A percentile compares a stretch with the other conserved stretches of the same genome.
These are phyloP conservation scores for Diorhabda elongata DNA, from an alignment of 1,140 invertebrate genomes.

Conservation along the genomic window DNA sequence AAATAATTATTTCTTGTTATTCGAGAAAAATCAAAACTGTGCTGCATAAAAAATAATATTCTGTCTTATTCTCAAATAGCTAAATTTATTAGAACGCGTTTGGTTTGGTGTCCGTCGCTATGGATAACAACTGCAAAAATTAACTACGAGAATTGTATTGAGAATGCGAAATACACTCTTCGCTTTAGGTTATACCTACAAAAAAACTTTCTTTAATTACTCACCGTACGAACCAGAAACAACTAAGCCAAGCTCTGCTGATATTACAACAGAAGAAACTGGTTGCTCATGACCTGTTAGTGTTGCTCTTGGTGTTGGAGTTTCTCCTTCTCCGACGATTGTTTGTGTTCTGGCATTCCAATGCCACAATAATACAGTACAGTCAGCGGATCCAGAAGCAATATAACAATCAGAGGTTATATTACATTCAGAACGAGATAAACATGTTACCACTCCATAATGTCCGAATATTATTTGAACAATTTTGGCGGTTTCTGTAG, in stretches of 20 bases:
- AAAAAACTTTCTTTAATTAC: constrained; percentile 35
- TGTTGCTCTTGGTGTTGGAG: constrained; percentile 91
- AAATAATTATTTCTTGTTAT: too few relatives aligned
- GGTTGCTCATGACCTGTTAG: constrained; percentile 95
- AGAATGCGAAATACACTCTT: too few relatives aligned
- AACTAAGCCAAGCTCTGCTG: constrained; percentile 96
- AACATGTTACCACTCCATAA: constrained; percentile 96
- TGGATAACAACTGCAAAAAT: too few relatives aligned
- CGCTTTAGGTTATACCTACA: too few relatives aligned
- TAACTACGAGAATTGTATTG: too few relatives aligned
- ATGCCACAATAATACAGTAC: constrained; percentile 96
- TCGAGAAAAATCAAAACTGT: too few relatives aligned
- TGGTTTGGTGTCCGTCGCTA: too few relatives aligned
- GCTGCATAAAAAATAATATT: too few relatives aligned
- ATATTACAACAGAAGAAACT: constrained; percentile 91
- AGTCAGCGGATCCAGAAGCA: constrained; percentile 95
- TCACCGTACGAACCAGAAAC: constrained; percentile 87
- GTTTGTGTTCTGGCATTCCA: constrained; percentile 95
- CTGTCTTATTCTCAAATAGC: too few relatives aligned
- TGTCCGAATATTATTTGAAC: constrained; percentile 98
- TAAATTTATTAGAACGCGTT: too few relatives aligned
- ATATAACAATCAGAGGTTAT: constrained; percentile 98
- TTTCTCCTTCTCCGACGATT: constrained; percentile 92
- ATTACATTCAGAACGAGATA: constrained; percentile 96
- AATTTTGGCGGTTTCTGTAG: constrained; percentile 95